Conservation (phyloP, 2,888 invertebrate genomes). For the Nezara viridula region DNA sequence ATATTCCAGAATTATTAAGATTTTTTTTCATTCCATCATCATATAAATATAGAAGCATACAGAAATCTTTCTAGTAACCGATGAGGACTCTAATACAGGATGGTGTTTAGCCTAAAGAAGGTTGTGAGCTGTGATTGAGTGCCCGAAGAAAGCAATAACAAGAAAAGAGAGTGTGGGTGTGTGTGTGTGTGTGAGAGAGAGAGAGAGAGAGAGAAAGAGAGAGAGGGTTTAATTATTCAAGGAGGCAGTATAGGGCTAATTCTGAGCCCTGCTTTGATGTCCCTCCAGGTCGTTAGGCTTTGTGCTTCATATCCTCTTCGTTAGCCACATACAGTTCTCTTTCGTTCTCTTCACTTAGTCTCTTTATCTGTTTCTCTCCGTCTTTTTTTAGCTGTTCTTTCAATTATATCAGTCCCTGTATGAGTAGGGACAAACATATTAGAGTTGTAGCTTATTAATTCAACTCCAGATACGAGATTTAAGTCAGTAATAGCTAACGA, state of each 20-base stretch:
- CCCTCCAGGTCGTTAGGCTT: background rate
- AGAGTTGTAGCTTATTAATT: background rate
- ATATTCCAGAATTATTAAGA: no score
- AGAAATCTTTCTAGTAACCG: no score
- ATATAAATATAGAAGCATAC: no score
- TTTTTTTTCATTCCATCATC: no score
- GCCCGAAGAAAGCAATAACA: background rate
- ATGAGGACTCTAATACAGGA: no score
- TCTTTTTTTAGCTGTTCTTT: background rate
- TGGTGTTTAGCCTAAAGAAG: background rate
- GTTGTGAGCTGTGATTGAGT: background rate
- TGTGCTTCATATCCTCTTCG: constrained; percentile 9
- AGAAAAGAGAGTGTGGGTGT: background rate
- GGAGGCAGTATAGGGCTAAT: background rate
- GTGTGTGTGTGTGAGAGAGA: background rate
- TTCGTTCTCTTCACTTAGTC: background rate
- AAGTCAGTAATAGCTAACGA: no score
- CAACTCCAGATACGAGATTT: no score
- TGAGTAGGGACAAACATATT: background rate
- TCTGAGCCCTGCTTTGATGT: background rate
- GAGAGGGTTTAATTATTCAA: constrained; percentile 4
- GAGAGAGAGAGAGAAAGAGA: background rate
- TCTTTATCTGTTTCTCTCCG: background rate
- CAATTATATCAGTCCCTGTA: background rate
- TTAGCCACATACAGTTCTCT: background rate